Base-by-base conservation (phyloP, 2,113 vertebrate genomes). In the Herpetotheres cachinnans region DNA sequence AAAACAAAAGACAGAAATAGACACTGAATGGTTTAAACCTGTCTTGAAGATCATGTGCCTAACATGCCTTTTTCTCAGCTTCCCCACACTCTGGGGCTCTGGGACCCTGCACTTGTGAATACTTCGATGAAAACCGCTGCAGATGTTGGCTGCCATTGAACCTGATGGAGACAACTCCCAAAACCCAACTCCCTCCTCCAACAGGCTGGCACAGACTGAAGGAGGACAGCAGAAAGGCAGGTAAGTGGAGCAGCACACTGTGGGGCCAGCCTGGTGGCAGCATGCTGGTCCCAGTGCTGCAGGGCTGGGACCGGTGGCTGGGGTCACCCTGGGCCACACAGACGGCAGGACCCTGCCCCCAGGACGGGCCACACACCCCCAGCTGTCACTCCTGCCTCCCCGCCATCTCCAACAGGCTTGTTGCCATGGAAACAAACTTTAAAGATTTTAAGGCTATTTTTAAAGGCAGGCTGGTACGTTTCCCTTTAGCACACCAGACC, bases 201-300 rank as follows among this genome's bases (percentile, higher is more conserved):
- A 46, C 52, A 50, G 54, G 65, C 52, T 25, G 40, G 36, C 20
- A 50, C 1, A 0, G 52, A 20, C 42, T 46, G 59, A 61, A 72
- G 44, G 26, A 71, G 26, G 21, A 58, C 13, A 29, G 19, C 50
- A 66, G 58, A 62, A 59, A 49, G 38, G 74, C 18, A 82, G 56
- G 26, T 6, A 13, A n/a, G 16, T 2, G 2, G n/a, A 65, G 38
- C 22, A 55, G 34, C 13, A 40, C 3, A 2, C 46, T 3, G 2
- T 11, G 22, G 32, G 54, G 27, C 17, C 4, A 1, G 58, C 11
- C 40, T 42, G 36, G 24, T 59, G 21, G 32, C 40, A 74, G 38
- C 71, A 65, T 13, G 44, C 21, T 6, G 3, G 52, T 27, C 15
- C 32, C 38, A 34, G 38, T 10, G 11, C 44, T 20, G 4, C 1